phyloP scores from a whole-genome alignment of 2,888 invertebrate genomes.

The Machimus atricapillus region DNA sequence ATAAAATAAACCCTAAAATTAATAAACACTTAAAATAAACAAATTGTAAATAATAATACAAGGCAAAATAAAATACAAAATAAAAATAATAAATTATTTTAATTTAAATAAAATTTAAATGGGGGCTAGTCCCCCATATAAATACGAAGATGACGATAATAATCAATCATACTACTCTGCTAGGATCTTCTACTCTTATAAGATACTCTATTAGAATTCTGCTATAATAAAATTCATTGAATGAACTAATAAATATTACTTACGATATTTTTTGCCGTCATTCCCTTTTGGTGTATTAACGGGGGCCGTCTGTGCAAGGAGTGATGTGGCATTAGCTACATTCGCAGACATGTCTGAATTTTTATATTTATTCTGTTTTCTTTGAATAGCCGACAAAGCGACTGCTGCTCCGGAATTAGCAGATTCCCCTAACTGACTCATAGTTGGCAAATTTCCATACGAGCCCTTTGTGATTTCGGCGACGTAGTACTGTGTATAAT shows the following conservation, averaged over 20 bases:
- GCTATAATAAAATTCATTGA: background rate
- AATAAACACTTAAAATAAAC: no score
- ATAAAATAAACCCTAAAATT: no score
- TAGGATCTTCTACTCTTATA: no score
- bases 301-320: constrained; percentile 59
- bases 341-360: constrained; percentile 54
- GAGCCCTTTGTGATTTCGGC: constrained; percentile 58
- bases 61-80: no score
- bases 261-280: constrained; percentile 72
- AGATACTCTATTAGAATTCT: no score
- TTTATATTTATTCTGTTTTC: constrained; percentile 55
- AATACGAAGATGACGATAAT: no score
- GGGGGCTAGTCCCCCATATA: no score
- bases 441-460: constrained; percentile 54
- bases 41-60: no score
- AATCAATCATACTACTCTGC: no score
- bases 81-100: no score
- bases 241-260: constrained; percentile 52
- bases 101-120: no score
- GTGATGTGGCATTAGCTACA: constrained; percentile 56
- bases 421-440: constrained; percentile 55
- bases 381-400: constrained; percentile 82
- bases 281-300: constrained; percentile 68
- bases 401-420: constrained; percentile 89
- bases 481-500: constrained; percentile 77